These are phyloP conservation scores for Rotaria socialis DNA, from an alignment of 2,888 invertebrate genomes.

Conservation along the genomic window DNA sequence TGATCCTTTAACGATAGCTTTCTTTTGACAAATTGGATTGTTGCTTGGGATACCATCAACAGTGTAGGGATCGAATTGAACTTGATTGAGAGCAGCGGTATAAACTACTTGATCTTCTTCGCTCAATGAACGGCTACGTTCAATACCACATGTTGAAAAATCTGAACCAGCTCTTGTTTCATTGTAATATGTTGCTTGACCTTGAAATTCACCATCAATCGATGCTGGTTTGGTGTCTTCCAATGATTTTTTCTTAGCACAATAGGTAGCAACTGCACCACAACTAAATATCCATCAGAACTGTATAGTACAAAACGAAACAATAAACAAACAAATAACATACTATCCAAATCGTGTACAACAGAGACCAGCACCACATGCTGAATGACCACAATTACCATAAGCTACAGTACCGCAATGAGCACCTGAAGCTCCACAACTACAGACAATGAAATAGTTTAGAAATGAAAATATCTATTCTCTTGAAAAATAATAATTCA, in stretches of 20 bases:
- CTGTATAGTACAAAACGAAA: background rate
- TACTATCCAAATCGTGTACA: constrained; percentile 28
- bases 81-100: constrained; percentile 16
- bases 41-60: constrained; percentile 20
- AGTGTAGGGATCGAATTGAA: background rate
- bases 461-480: background rate
- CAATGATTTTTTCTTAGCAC: background rate
- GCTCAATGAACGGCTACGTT: background rate
- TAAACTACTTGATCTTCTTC: background rate
- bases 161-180: background rate
- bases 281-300: background rate
- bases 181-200: background rate
- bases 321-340: background rate
- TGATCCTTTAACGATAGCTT: constrained; percentile 14
- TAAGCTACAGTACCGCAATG: background rate
- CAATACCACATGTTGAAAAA: background rate
- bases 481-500: background rate
- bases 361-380: background rate
- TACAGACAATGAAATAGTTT: background rate
- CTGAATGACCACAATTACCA: background rate
- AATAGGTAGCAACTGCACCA: background rate
- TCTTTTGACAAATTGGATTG: constrained; percentile 19
- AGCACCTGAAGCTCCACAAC: background rate
- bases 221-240: background rate
- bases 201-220: constrained; percentile 10